phyloP scores from a whole-genome alignment of 2,797 vertebrate genomes.

The Rhinichthys osculus region DNA sequence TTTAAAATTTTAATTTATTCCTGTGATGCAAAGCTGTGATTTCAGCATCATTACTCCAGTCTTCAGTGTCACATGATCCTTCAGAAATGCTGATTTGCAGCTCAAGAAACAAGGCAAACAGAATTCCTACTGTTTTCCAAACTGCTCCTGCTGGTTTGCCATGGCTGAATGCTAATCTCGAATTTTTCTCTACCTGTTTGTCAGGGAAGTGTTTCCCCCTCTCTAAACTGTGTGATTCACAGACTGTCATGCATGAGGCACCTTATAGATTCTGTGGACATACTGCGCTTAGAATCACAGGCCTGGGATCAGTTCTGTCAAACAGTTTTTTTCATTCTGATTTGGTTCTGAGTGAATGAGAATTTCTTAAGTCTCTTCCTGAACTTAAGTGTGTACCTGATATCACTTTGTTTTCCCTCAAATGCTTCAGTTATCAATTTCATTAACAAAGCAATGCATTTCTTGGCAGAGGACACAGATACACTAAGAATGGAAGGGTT shows the following conservation, averaged over 20 bases:
- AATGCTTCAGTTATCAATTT: background rate
- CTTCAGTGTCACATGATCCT: background rate
- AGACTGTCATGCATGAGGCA: constrained; percentile 1
- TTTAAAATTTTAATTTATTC: background rate
- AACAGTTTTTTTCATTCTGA: background rate
- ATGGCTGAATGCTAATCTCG: constrained; percentile 9
- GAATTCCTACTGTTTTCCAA: constrained; percentile 27
- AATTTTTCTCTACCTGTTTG: constrained; percentile 5
- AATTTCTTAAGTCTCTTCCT: constrained; percentile 22
- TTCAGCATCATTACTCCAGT: background rate
- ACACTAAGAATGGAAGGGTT: background rate
- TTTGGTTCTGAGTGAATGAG: constrained; percentile 13
- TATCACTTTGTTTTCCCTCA: background rate
- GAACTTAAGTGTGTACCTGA: background rate
- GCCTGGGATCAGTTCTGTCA: constrained; percentile 9
- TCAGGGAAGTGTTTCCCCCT: background rate
- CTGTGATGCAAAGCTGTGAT: background rate
- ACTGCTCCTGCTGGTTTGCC: background rate
- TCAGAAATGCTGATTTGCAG: background rate
- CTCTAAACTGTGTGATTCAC: constrained; percentile 5
- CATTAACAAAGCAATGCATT: background rate
- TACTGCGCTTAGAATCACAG: background rate
- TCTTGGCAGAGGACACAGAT: background rate
- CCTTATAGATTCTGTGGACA: background rate
- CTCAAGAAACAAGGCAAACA: background rate